Conservation (phyloP, 2,797 vertebrate genomes). For the Eptatretus atami region DNA sequence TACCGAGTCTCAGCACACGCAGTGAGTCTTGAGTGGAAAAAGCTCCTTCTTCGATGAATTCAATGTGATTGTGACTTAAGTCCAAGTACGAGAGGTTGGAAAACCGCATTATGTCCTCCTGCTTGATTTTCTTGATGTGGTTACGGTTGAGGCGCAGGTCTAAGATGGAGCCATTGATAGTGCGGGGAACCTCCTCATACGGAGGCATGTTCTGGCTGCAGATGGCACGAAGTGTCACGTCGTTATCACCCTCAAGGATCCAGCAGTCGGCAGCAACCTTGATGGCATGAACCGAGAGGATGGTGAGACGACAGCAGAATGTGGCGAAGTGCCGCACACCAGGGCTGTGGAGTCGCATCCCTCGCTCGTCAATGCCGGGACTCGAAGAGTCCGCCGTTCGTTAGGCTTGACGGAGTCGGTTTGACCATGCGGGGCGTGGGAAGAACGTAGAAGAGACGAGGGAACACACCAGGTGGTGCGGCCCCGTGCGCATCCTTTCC, state of each 20-base stretch:
- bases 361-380: too few relatives aligned
- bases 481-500: too few relatives aligned
- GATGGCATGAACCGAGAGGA: too few relatives aligned
- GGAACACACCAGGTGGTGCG: too few relatives aligned
- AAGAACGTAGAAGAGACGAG: too few relatives aligned
- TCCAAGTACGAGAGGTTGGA: not conserved
- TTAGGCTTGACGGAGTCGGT: too few relatives aligned
- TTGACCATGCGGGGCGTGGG: too few relatives aligned
- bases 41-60: not conserved
- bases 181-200: not conserved
- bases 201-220: constrained; percentile 5
- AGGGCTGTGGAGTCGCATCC: too few relatives aligned
- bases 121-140: not conserved
- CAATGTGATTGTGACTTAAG: constrained; percentile 1
- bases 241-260: constrained; percentile 1
- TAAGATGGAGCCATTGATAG: constrained; percentile 2
- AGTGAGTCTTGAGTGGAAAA: not conserved
- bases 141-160: constrained; percentile 2
- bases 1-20: not conserved
- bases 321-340: too few relatives aligned
- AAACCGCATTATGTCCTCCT: not conserved
- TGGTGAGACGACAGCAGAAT: too few relatives aligned
- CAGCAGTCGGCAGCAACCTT: not conserved
- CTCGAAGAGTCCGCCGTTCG: too few relatives aligned
- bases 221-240: constrained; percentile 1